A percentile compares a stretch with the other conserved stretches of the same genome.
Evolutionary conservation across 2,888 invertebrate genomes (phyloP).

Genomic region (Zaprionus bogoriensis): DNA sequence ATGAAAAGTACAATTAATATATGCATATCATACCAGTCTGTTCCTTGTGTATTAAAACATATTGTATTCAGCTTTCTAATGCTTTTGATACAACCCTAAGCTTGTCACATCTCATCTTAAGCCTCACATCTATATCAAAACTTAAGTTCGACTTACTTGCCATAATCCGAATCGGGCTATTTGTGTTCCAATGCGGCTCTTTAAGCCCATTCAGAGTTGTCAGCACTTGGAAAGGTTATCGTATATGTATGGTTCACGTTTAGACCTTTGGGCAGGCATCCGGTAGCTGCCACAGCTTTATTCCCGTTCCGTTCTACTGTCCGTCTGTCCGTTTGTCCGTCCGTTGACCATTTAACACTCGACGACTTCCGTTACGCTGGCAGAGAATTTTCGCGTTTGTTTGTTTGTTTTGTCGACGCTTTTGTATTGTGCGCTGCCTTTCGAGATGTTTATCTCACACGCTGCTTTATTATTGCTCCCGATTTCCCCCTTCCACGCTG

Average conservation of each 20-base stretch:
- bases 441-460: conserved; percentile 50
- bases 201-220: not conserved
- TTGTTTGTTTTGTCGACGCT: conserved; percentile 51
- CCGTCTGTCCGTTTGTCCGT: conserved; percentile 62
- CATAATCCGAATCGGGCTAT: not conserved
- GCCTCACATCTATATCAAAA: not conserved
- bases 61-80: too few species aligned
- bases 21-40: too few species aligned
- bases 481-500: not conserved
- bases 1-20: too few species aligned
- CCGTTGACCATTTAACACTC: conserved; percentile 72
- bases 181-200: not conserved
- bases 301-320: conserved; percentile 8
- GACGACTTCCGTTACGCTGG: conserved; percentile 73
- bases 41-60: too few species aligned
- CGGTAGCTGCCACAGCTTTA: conserved; percentile 49
- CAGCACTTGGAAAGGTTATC: not conserved
- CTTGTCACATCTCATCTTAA: too few species aligned
- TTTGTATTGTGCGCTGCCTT: conserved; percentile 53
- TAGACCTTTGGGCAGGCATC: conserved; percentile 40
- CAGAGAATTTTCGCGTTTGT: conserved; percentile 63
- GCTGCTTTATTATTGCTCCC: not conserved
- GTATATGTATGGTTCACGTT: conserved; percentile 2
- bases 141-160: not conserved
- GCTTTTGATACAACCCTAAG: too few species aligned